Conservation (phyloP, 2,113 vertebrate species). For the human region GRCh38 chr1:16203001-16203500, state of each 20-base stretch:
- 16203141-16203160: not conserved
- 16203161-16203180: not conserved
- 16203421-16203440: not conserved
- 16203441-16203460: not conserved
- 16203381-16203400: not conserved
- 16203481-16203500: not conserved
- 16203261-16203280: not conserved
- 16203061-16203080: fast-evolving
- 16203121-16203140: not conserved
- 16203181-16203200: too few relatives aligned
- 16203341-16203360: not conserved
- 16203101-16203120: too few relatives aligned
- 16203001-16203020: not conserved
- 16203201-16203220: not conserved
- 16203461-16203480: not conserved
- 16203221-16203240: not conserved
- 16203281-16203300: fast-evolving
- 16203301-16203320: not conserved
- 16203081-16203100: not conserved
- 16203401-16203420: not conserved
- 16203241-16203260: not conserved
- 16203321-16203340: fast-evolving
- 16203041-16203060: not conserved
- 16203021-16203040: not conserved
- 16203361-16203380: not conserved